These are phyloP conservation scores for Chloropsis cyanopogon DNA, from an alignment of 2,113 vertebrate species.

Conservation along the genomic window DNA sequence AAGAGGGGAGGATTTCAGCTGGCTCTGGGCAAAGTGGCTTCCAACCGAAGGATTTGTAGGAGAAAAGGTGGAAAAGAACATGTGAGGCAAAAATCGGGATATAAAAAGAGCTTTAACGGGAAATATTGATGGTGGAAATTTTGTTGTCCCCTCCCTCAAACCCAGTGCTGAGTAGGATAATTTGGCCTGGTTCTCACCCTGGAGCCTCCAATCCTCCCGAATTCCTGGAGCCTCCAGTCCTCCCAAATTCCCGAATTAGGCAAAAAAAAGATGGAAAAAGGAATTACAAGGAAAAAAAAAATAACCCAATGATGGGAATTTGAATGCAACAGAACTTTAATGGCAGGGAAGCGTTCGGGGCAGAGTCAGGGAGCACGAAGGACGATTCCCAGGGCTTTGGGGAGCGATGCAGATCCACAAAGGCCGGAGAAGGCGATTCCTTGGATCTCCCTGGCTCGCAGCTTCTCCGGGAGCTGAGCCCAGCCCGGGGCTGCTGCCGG, in stretches of 20 bases:
- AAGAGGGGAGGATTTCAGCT: not conserved
- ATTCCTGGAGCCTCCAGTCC: not conserved
- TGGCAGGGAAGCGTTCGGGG: not conserved
- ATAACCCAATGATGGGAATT: not conserved
- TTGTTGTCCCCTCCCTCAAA: fast-evolving
- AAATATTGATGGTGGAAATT: not conserved
- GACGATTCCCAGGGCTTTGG: not conserved
- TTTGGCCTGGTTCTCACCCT: not conserved
- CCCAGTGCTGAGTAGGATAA: fast-evolving
- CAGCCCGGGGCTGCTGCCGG: not conserved
- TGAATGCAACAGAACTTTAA: not conserved
- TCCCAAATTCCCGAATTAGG: not conserved
- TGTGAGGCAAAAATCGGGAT: fast-evolving
- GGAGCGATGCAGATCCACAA: not conserved
- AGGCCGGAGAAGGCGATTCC: not conserved
- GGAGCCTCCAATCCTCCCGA: not conserved
- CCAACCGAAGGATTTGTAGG: fast-evolving
- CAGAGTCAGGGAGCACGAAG: not conserved
- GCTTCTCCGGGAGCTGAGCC: not conserved
- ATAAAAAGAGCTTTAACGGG: not conserved
- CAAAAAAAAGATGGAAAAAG: not conserved
- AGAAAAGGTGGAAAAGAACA: not conserved
- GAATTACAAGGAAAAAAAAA: not conserved
- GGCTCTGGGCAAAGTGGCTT: not conserved
- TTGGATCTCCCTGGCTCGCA: not conserved